phyloP scores from a whole-genome alignment of 2,113 vertebrate species.

The Pseudopipra pipra region DNA sequence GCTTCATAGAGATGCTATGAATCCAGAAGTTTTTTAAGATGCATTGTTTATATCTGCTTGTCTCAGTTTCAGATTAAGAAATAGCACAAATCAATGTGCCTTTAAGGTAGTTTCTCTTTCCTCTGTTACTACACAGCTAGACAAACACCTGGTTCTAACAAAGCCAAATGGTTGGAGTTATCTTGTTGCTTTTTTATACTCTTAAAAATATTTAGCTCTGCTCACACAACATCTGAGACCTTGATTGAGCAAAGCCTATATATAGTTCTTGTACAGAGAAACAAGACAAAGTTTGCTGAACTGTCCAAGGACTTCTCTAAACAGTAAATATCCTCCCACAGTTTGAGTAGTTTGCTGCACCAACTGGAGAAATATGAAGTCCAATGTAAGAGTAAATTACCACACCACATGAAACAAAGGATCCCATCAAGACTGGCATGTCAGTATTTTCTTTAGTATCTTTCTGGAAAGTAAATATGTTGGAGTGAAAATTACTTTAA shows the following conservation, averaged over 20 bases:
- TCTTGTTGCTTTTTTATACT: background rate
- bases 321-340: background rate
- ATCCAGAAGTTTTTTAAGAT: background rate
- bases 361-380: background rate
- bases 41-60: background rate
- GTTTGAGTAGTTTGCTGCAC: background rate
- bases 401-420: background rate
- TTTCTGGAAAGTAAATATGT: background rate
- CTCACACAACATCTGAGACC: background rate
- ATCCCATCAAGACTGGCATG: background rate
- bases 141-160: background rate
- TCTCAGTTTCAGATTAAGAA: background rate
- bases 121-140: background rate
- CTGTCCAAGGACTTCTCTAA: constrained; percentile 6
- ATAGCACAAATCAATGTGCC: background rate
- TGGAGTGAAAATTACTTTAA: background rate
- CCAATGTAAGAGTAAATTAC: background rate
- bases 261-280: background rate
- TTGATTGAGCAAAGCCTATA: background rate
- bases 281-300: constrained; percentile 2
- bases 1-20: background rate
- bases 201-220: background rate
- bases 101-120: background rate
- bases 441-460: background rate
- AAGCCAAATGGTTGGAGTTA: background rate